phyloP scores from a whole-genome alignment of 2,888 invertebrate species.

The Microplitis manilae region DNA sequence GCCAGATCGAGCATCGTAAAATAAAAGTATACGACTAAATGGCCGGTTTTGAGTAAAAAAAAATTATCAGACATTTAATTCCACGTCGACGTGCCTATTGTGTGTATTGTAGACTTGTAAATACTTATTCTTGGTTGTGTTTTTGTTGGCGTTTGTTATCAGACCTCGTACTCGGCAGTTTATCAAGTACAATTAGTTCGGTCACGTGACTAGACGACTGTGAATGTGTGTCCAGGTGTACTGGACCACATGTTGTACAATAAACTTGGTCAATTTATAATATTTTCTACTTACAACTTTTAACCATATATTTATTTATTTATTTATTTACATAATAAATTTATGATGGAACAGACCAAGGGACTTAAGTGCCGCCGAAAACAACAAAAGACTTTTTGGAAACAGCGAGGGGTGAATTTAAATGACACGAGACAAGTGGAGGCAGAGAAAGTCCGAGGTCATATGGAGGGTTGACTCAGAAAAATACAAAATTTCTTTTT shows the following conservation, averaged over 20 bases:
- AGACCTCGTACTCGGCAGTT: conserved; percentile 9
- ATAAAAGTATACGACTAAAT: neutral
- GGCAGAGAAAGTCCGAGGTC: neutral
- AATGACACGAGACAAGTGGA: neutral
- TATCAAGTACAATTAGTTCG: conserved; percentile 31
- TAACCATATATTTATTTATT: neutral
- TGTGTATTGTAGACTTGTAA: conserved; percentile 5
- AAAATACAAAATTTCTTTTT: neutral
- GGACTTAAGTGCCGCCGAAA: neutral
- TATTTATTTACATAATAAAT: neutral
- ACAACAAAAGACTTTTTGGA: neutral
- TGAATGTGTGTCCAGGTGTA: conserved; percentile 26
- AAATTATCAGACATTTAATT: neutral
- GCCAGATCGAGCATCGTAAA: neutral
- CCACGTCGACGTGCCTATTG: conserved; percentile 11
- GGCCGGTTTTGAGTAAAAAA: neutral
- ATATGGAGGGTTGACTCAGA: neutral
- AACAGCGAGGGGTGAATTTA: neutral
- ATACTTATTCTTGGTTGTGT: conserved; percentile 6
- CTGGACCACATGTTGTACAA: conserved; percentile 5
- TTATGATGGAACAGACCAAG: neutral
- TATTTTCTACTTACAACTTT: neutral
- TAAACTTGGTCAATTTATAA: neutral
- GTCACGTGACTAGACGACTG: conserved; percentile 26
- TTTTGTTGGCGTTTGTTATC: conserved; percentile 26